Evolutionary conservation across 2,797 vertebrate genomes (phyloP), one percentile per base, ranked within the genome.

Genomic region (Neosilurus mollespiculum): DNA sequence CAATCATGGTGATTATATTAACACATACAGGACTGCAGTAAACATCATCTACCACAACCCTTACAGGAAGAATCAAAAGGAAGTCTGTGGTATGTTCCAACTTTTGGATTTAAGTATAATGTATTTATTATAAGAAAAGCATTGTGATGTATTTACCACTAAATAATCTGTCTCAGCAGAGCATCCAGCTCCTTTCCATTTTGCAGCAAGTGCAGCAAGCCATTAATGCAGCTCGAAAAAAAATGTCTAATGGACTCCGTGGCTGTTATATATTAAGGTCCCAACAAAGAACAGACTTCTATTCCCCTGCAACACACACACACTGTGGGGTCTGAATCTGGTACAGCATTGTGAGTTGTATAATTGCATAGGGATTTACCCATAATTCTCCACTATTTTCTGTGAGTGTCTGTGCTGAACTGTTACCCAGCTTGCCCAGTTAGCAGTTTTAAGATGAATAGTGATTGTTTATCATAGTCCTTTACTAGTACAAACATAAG

Each of bases 231-330:
- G 90, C 92, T 93, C 91, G 91, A 90, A 92, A n/a, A n/a, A 91
- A 93, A 94, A 85, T 84, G 84, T 89, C 89, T 94, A 94, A 94
- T 94, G 93, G 91, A 90, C 89, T 87, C 11, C n/a, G 76, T 72
- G 49, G 66, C 12, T 78, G 79, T 53, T 67, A 76, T 78, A 77
- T 66, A 80, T 81, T 71, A 78, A 84, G 9, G 66, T 73, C 22
- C 69, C 16, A 7, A 20, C 62, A 49, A 51, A 76, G 24, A 78
- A 54, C 34, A 70, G 9, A 9, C 30, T 9, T 16, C 12, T 56
- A 7, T 64, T 72, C 56, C 26, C 37, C 20, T 37, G 56, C 14
- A 73, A 37, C 37, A 0, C 16, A 61, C 16, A 78, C 20, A 16
- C 1, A 18, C 20, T 24, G 75, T 34, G 43, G 22, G 34, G 11